A percentile compares a stretch with the other conserved stretches of the same genome.
Conservation (phyloP, 1,140 invertebrate genomes). For the Solenopsis invicta region DNA sequence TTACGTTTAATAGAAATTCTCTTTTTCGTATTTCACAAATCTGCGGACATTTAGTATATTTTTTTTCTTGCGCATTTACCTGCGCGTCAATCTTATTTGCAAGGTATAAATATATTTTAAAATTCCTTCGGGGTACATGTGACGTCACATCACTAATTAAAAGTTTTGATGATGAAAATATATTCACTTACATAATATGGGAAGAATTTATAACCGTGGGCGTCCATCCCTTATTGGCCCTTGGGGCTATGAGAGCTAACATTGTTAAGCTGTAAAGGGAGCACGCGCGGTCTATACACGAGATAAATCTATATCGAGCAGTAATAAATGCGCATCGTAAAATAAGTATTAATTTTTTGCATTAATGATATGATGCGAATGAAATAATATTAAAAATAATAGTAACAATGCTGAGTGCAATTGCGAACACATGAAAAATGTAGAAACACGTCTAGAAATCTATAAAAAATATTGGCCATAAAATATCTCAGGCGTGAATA, state of each 20-base stretch:
- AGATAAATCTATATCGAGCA: conserved; percentile 35
- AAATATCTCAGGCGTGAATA: not conserved
- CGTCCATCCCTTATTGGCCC: conserved; percentile 53
- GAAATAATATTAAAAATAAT: not conserved
- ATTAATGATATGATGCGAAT: conserved; percentile 26
- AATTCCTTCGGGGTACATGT: not conserved
- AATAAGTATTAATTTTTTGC: conserved; percentile 39
- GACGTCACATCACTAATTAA: conserved; percentile 44
- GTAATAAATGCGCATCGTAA: conserved; percentile 45
- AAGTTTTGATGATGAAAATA: conserved; percentile 50
- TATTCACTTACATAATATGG: conserved; percentile 49
- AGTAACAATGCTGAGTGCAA: not conserved
- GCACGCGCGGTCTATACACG: conserved; percentile 12
- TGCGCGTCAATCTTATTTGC: not conserved
- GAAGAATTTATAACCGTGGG: conserved; percentile 56
- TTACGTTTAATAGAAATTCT: not conserved
- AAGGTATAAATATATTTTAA: conserved; percentile 13
- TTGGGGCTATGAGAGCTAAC: conserved; percentile 57
- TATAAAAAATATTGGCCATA: not conserved
- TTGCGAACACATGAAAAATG: not conserved
- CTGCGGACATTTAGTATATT: not conserved
- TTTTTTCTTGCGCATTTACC: not conserved
- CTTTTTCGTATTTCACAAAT: not conserved
- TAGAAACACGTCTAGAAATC: not conserved
- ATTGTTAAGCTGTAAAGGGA: conserved; percentile 49